Evolutionary conservation across 2,113 vertebrate species (phyloP).

Genomic region (Zosterops japonicus): DNA sequence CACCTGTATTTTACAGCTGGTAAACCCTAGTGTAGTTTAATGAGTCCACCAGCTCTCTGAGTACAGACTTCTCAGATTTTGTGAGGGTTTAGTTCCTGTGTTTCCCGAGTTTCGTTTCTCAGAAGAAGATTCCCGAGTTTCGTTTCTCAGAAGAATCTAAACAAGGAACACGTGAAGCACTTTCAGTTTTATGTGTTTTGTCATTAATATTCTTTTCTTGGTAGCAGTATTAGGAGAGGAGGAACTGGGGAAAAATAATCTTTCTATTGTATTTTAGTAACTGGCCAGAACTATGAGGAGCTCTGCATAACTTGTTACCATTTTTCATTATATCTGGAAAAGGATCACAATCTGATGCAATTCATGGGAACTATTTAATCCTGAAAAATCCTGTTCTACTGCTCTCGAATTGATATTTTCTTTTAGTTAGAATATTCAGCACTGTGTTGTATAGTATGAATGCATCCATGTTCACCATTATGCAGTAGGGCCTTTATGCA

Average conservation of each 20-base stretch:
- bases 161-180: neutral
- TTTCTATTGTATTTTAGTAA: neutral
- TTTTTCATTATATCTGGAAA: neutral
- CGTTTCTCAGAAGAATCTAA: neutral
- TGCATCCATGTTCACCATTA: neutral
- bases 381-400: neutral
- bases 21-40: neutral
- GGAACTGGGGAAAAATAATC: neutral
- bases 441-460: neutral
- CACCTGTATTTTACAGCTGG: accelerated
- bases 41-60: neutral
- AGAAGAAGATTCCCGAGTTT: neutral
- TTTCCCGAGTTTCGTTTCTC: neutral
- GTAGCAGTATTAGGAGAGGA: neutral
- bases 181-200: neutral
- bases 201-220: neutral
- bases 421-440: neutral
- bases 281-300: neutral
- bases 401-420: neutral
- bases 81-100: neutral
- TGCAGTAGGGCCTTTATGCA: neutral
- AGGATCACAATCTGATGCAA: neutral
- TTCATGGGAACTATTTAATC: neutral
- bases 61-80: neutral
- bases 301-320: neutral